Percentiles rank a stretch among this genome's conserved stretches.
Conservation (phyloP, 2,113 vertebrate genomes). For the Strix aluco region DNA sequence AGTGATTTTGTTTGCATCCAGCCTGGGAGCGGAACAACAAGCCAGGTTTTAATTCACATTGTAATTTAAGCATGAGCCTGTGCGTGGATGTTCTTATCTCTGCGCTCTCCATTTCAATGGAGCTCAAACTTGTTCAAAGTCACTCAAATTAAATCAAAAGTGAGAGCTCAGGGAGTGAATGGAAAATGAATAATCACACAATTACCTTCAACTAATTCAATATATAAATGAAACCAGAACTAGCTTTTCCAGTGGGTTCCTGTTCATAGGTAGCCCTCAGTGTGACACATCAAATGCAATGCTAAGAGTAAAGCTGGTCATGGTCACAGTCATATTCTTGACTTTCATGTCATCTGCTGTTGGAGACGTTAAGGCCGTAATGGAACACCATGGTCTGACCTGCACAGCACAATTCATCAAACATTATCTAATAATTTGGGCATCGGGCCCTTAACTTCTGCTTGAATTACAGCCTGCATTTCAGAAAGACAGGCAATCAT, state of each 20-base stretch:
- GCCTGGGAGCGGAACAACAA: background rate
- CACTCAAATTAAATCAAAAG: background rate
- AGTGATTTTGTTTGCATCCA: slow-evolving; percentile 20
- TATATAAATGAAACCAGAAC: background rate
- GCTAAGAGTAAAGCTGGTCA: background rate
- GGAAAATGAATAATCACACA: background rate
- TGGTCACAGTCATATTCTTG: background rate
- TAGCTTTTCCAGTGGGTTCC: background rate
- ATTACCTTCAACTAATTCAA: background rate
- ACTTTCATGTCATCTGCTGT: background rate
- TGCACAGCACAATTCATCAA: background rate
- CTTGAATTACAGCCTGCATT: background rate
- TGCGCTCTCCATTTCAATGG: background rate
- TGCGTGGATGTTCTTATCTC: slow-evolving; percentile 1
- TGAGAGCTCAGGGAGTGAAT: background rate
- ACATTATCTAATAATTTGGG: background rate
- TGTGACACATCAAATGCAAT: background rate
- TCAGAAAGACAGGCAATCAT: background rate
- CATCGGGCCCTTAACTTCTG: background rate
- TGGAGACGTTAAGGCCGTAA: background rate
- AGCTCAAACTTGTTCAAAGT: background rate
- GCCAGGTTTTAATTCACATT: background rate
- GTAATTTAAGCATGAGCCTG: background rate
- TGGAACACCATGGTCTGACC: background rate
- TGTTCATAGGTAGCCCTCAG: background rate